phyloP scores from a whole-genome alignment of 2,113 vertebrate genomes.

The Sciurus niger region DNA sequence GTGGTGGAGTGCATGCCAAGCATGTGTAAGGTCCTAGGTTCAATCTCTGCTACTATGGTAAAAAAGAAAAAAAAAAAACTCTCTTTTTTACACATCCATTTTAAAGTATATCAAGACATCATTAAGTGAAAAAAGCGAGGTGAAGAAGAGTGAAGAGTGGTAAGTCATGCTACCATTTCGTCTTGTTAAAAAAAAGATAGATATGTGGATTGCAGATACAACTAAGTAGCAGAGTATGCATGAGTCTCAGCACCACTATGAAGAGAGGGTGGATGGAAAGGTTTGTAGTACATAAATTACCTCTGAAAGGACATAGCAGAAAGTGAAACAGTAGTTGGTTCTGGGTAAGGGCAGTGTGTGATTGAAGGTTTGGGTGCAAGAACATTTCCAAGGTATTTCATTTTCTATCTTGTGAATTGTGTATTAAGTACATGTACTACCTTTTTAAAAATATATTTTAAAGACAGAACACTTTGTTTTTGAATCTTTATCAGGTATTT shows the following conservation, averaged over 20 bases:
- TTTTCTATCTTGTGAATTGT: slow-evolving; percentile 48
- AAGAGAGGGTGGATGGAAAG: not conserved
- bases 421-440: not conserved
- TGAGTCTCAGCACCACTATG: not conserved
- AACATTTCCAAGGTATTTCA: not conserved
- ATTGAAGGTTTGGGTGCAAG: not conserved
- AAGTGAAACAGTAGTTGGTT: not conserved
- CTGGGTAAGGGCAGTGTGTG: not conserved
- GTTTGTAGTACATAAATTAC: slow-evolving; percentile 20
- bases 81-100: slow-evolving; percentile 6
- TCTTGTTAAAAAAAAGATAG: not conserved
- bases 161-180: slow-evolving; percentile 19
- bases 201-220: not conserved
- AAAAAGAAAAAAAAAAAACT: not conserved
- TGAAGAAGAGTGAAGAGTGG: slow-evolving; percentile 22
- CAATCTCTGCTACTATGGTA: not conserved
- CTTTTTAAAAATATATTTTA: not conserved
- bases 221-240: not conserved
- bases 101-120: slow-evolving; percentile 46
- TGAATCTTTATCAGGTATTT: slow-evolving; percentile 54
- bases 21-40: not conserved
- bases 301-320: slow-evolving; percentile 54
- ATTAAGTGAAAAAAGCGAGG: not conserved
- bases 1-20: not conserved
- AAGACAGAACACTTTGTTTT: not conserved